Evolutionary conservation across 2,113 vertebrate species (phyloP), one percentile per base, ranked within the genome.

Genomic region (Cranoglanis bouderius): DNA sequence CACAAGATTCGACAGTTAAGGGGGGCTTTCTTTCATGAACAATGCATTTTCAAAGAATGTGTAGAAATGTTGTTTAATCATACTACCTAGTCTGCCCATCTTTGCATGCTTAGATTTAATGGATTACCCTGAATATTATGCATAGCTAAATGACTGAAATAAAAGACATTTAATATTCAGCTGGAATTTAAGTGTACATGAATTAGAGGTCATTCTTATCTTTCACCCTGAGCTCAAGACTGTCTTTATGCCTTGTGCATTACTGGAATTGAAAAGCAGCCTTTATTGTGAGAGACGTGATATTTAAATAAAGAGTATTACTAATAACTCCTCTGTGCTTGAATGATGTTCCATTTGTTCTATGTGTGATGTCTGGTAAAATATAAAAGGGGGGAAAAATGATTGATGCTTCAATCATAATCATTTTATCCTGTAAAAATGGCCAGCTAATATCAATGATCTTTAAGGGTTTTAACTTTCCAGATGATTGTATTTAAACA

Each of bases 11-110:
- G 84, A 88, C 92, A 94, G 92, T 93, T 92, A 85, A 92, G 70
- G 87, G 92, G 91, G 91, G 94, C 94, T 94, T 91, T 92, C 92
- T 94, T 90, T 95, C 92, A 93, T 94, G 92, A 89, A 85, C 85
- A 92, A 86, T 88, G 51, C 85, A 78, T 92, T 92, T 87, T 92
- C 90, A 94, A 95, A 93, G 93, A 94, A 94, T 92, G 93, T 92
- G 93, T 91, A 93, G 90, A 91, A 90, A 93, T 90, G 89, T 87
- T 87, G 57, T 82, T 88, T 38, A 85, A 32, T 40, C 19, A 40
- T 82, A 32, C 19, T 0, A 19, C 16, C 32, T 63, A 59, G 67
- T 18, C 80, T 53, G 49, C 29, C 74, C 43, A 18, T 74, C 26
- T 32, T 49, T 14, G 35, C 24, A 21, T 21, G 67, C 40, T 63